These are phyloP conservation scores for Onychomys torridus DNA, from an alignment of 2,797 vertebrate species.

Conservation along the genomic window DNA sequence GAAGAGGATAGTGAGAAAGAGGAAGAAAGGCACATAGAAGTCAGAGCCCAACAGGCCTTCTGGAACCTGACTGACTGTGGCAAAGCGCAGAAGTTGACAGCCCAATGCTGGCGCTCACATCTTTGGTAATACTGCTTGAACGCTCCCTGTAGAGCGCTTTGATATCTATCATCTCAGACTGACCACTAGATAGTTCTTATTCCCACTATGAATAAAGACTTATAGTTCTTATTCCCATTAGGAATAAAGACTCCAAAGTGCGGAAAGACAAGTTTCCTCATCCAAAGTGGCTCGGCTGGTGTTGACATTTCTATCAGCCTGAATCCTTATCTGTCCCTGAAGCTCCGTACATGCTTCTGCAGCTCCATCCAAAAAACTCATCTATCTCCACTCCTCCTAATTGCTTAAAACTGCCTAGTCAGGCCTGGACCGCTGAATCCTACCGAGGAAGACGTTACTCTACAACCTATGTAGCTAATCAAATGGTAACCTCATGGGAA, in stretches of 20 bases:
- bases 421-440: background rate
- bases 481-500: background rate
- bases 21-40: background rate
- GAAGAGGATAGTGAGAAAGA: background rate
- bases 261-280: background rate
- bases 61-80: background rate
- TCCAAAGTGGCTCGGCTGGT: background rate
- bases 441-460: background rate
- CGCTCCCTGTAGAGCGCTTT: rapidly evolving
- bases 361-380: background rate
- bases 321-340: background rate
- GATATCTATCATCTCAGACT: background rate
- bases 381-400: background rate
- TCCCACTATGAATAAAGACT: background rate
- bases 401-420: background rate
- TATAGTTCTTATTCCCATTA: background rate
- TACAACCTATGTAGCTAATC: background rate
- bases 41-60: background rate
- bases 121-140: background rate
- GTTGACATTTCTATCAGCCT: background rate
- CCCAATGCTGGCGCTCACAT: rapidly evolving
- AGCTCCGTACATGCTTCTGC: background rate
- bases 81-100: background rate
- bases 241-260: background rate
- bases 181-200: background rate